Conservation (phyloP, 2,113 vertebrate species). For the Albula glossodonta region DNA sequence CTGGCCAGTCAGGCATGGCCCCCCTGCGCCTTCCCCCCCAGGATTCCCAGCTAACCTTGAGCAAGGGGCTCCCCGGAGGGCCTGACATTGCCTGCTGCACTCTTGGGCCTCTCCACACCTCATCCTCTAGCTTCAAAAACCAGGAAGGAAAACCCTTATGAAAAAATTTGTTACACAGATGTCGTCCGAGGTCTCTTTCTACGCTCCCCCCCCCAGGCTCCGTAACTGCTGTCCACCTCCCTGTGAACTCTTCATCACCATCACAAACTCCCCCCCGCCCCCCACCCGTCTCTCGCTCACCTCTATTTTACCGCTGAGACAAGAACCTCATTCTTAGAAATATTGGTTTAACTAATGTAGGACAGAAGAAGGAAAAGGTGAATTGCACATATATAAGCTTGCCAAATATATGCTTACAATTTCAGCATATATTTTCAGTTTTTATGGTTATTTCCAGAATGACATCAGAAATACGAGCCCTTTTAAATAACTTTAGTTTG, state of each 20-base stretch:
- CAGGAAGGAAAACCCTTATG: conserved; percentile 11
- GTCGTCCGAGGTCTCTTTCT: conserved; percentile 40
- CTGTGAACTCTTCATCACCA: conserved; percentile 17
- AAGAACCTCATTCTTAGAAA: background rate
- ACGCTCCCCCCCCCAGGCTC: conserved; percentile 16
- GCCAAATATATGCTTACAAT: background rate
- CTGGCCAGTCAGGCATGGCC: background rate
- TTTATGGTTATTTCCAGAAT: background rate
- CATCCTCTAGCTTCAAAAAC: conserved; percentile 18
- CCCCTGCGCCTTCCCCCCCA: background rate
- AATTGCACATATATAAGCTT: background rate
- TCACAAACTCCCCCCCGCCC: background rate
- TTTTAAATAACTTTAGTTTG: background rate
- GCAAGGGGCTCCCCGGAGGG: background rate
- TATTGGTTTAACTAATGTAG: background rate
- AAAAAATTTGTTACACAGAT: conserved; percentile 54
- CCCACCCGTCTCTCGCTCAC: background rate
- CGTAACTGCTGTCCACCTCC: conserved; percentile 14
- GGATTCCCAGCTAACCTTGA: conserved; percentile 26
- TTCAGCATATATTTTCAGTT: background rate
- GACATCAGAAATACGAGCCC: background rate
- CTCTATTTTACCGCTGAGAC: background rate
- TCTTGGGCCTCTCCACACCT: background rate
- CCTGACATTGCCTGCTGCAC: background rate
- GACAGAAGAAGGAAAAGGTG: background rate